A percentile compares a stretch with the other conserved stretches of the same genome.
phyloP scores from a whole-genome alignment of 2,888 invertebrate genomes.

The Rhabditoides inermis region DNA sequence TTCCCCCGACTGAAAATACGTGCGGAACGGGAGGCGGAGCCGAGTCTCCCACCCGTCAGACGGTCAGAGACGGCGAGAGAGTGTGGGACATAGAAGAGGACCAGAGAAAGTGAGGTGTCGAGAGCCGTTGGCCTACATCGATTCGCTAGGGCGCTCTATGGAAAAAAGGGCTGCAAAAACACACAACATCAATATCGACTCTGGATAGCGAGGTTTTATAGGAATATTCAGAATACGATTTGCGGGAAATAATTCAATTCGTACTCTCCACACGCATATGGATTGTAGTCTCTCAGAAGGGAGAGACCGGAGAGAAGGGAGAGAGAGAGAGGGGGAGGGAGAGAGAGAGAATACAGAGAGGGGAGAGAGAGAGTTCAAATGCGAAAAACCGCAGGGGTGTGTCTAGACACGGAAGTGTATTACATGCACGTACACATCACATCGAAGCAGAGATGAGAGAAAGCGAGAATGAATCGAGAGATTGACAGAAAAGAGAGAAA shows the following conservation, averaged over 20 bases:
- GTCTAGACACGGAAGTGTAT: background rate
- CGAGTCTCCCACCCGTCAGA: too few relatives aligned
- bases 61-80: too few relatives aligned
- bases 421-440: background rate
- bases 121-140: background rate
- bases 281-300: background rate
- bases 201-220: too few relatives aligned
- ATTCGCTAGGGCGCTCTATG: background rate
- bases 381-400: background rate
- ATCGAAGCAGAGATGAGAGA: background rate
- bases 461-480: background rate
- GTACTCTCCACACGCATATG: background rate
- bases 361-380: slow-evolving; percentile 4
- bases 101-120: slow-evolving; percentile 1
- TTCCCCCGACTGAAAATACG: background rate
- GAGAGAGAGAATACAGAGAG: slow-evolving; percentile 10
- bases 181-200: too few relatives aligned
- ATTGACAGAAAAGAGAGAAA: background rate
- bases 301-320: slow-evolving; percentile 8
- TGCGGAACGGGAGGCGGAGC: slow-evolving; percentile 1
- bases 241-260: too few relatives aligned
- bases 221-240: too few relatives aligned
- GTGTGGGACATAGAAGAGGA: background rate
- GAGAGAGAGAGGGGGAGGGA: slow-evolving; percentile 8
- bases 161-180: background rate